A percentile compares a stretch with the other conserved stretches of the same genome.
phyloP scores from a whole-genome alignment of 2,888 invertebrate genomes.

The Tenodera sinensis region DNA sequence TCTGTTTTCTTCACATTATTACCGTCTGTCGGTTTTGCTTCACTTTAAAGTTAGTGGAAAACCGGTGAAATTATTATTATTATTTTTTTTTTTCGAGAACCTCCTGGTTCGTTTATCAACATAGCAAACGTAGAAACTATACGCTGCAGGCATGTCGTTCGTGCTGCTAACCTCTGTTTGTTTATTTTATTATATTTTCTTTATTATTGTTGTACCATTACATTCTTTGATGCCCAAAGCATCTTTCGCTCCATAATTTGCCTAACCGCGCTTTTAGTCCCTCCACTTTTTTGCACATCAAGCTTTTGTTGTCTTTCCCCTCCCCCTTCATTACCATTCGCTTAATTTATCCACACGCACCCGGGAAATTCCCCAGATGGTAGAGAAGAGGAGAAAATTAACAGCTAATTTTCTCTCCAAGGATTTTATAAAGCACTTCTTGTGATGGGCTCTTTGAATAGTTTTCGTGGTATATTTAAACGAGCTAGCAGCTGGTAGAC shows the following conservation, averaged over 20 bases:
- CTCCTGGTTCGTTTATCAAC: not conserved
- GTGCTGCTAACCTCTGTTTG: not conserved
- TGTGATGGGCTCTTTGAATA: not conserved
- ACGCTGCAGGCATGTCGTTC: not conserved
- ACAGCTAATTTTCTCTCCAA: not conserved
- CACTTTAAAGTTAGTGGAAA: not conserved
- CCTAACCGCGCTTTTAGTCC: not conserved
- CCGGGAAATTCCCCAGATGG: not conserved
- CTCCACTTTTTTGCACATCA: not conserved
- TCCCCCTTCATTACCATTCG: not conserved
- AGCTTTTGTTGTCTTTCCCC: not conserved
- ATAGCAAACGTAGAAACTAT: not conserved
- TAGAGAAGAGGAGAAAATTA: not conserved
- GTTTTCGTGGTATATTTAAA: not conserved
- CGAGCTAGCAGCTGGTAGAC: not conserved
- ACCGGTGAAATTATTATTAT: not conserved
- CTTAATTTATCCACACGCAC: conserved; percentile 7
- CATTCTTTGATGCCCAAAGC: not conserved
- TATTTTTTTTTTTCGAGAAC: too few relatives aligned
- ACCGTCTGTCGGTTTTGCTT: not conserved
- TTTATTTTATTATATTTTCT: not conserved
- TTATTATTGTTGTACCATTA: not conserved
- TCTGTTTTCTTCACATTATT: not conserved
- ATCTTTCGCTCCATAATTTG: not conserved
- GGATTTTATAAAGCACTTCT: not conserved